phyloP scores from a whole-genome alignment of 2,888 invertebrate genomes.

The Gymnoscelis rufifasciata region DNA sequence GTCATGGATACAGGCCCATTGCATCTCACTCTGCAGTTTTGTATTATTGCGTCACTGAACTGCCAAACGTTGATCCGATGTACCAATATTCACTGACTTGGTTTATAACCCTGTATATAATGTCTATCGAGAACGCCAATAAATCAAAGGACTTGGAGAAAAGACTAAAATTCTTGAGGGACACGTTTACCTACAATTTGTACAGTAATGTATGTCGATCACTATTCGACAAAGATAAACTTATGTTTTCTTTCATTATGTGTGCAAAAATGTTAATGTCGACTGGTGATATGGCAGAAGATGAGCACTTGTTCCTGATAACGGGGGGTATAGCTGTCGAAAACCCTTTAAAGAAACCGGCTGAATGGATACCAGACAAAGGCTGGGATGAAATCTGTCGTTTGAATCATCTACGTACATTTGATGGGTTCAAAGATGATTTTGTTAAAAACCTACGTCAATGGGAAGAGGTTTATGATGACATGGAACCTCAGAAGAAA shows the following conservation, averaged over 20 bases:
- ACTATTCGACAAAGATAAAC: conserved; percentile 90
- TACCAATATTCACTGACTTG: conserved; percentile 92
- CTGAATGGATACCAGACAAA: conserved; percentile 84
- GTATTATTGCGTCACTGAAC: conserved; percentile 90
- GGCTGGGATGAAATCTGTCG: conserved; percentile 90
- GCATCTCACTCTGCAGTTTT: conserved; percentile 88
- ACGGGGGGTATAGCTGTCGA: conserved; percentile 87
- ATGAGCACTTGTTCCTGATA: conserved; percentile 84
- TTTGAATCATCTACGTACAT: conserved; percentile 75
- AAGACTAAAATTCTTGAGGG: conserved; percentile 83
- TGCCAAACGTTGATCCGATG: conserved; percentile 92
- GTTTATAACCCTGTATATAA: conserved; percentile 90
- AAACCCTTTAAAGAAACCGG: conserved; percentile 82
- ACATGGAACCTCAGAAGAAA: conserved; percentile 81
- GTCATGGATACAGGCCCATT: conserved; percentile 86
- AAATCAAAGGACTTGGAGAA: conserved; percentile 85
- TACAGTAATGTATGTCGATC: conserved; percentile 90
- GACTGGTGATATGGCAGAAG: conserved; percentile 77
- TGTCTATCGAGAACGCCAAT: conserved; percentile 86
- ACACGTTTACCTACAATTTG: conserved; percentile 88
- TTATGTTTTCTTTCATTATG: conserved; percentile 89
- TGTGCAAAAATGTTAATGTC: conserved; percentile 84
- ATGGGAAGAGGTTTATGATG: conserved; percentile 85
- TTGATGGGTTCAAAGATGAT: conserved; percentile 75
- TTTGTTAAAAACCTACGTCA: conserved; percentile 67